These are phyloP conservation scores for Notarius quadriscutis DNA, from an alignment of 2,113 vertebrate genomes.

Conservation along the genomic window DNA sequence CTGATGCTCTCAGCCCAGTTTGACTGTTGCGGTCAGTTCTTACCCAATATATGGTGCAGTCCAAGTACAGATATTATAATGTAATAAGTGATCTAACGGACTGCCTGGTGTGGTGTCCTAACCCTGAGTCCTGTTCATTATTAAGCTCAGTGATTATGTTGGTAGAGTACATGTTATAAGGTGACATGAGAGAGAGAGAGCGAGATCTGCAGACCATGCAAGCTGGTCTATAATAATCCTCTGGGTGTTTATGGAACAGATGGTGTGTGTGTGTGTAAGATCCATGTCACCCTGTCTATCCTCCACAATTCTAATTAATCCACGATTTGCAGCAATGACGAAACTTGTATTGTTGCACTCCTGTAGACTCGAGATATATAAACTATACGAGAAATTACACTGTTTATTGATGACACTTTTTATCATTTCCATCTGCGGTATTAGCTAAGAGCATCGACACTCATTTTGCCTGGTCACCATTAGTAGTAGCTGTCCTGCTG, in stretches of 20 bases:
- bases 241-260: constrained; percentile 70
- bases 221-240: constrained; percentile 66
- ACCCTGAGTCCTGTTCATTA: neutral
- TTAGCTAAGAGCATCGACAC: neutral
- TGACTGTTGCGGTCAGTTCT: neutral
- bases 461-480: neutral
- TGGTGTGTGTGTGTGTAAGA: constrained; percentile 54
- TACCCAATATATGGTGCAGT: neutral
- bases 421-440: too few species aligned
- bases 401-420: neutral
- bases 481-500: neutral
- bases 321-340: constrained; percentile 36
- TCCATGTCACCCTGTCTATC: constrained; percentile 40
- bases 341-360: neutral
- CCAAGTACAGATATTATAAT: neutral
- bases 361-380: too few species aligned
- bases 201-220: constrained; percentile 44
- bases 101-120: neutral
- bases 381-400: neutral
- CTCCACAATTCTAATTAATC: constrained; percentile 45
- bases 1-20: neutral
- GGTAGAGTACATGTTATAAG: neutral
- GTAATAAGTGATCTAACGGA: neutral
- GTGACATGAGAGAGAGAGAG: constrained; percentile 16
- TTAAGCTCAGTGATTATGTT: neutral